Evolutionary conservation across 2,113 vertebrate genomes (phyloP).

Genomic region (Aphyosemion australe): DNA sequence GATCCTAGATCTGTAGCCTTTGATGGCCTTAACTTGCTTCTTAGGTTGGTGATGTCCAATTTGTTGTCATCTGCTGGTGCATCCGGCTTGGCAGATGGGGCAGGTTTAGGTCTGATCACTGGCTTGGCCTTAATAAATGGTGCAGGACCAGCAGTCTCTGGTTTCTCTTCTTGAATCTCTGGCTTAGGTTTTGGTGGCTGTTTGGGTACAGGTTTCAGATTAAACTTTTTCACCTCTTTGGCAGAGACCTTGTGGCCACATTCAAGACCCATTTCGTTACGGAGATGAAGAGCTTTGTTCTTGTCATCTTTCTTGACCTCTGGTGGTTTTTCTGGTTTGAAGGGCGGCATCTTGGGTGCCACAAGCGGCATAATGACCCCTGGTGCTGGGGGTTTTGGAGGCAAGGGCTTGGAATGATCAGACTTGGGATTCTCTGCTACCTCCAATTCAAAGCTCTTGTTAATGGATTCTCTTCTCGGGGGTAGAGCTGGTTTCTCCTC

Average conservation of each 20-base stretch:
- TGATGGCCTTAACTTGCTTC: conserved; percentile 93
- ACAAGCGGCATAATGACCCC: conserved; percentile 85
- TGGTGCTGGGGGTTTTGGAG: conserved; percentile 86
- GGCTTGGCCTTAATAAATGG: conserved; percentile 88
- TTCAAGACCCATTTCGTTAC: conserved; percentile 96
- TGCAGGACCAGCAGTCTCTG: conserved; percentile 78
- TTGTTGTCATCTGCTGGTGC: conserved; percentile 80
- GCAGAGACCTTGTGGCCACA: conserved; percentile 93
- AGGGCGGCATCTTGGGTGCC: conserved; percentile 79
- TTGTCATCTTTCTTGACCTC: conserved; percentile 92
- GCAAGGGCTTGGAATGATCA: conserved; percentile 82
- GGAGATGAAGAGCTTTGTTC: conserved; percentile 86
- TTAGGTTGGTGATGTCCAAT: conserved; percentile 90
- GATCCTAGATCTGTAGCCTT: conserved; percentile 81
- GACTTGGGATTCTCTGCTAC: conserved; percentile 79
- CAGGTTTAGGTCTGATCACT: conserved; percentile 88
- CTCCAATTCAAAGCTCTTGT: conserved; percentile 89
- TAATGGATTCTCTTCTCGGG: conserved; percentile 91
- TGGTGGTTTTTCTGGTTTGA: conserved; percentile 81
- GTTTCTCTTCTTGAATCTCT: conserved; percentile 86
- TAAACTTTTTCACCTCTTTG: conserved; percentile 95
- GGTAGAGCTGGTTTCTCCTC: conserved; percentile 96
- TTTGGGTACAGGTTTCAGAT: conserved; percentile 91
- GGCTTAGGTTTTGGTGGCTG: conserved; percentile 86
- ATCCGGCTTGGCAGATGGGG: conserved; percentile 83